Evolutionary conservation across 2,113 vertebrate genomes (phyloP), one percentile per base, ranked within the genome.

Genomic region (Eclectus roratus): DNA sequence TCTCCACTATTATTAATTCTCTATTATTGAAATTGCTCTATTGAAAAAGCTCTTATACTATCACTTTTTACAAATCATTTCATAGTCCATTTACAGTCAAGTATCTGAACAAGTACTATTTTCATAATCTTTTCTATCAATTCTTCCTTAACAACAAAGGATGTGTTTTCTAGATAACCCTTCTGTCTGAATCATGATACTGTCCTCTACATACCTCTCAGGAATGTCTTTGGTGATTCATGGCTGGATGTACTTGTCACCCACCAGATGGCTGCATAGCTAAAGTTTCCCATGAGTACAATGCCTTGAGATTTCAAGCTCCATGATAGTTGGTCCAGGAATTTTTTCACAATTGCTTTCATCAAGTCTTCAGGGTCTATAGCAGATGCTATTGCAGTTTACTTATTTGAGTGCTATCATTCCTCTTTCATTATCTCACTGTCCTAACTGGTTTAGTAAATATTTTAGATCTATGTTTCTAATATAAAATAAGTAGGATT

Each of bases 311-410:
- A 94, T 77, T 96, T 96, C 81, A 88, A 91, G 44, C 49, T 91
- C 74, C 84, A 39, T 80, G 78, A 85, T 91, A 80, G 63, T 17
- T 69, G 53, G 84, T 77, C 84, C 91, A 93, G 49, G 58, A 91
- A 70, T 94, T 89, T 96, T 95, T 94, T 94, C 93, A 82, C 87
- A 72, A 74, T 89, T 93, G 53, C n/a, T 94, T 37, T 92, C n/a
- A 0, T 82, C 63, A 87, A 70, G 37, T 83, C 89, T 93, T 96
- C 73, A 66, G 71, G 63, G 91, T 89, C 71, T 88, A 77, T 8
- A 95, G 84, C 91, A 94, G 93, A 97, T 91, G 81, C 68, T 95
- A 44, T 46, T 91, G 63, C 74, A 85, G 58, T 94, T 95, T 91
- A 89, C 47, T 92, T 89, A 60, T 91, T 91, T 83, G 50, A 96